phyloP scores from a whole-genome alignment of 2,888 invertebrate genomes.

The Ochropleura leucogaster region DNA sequence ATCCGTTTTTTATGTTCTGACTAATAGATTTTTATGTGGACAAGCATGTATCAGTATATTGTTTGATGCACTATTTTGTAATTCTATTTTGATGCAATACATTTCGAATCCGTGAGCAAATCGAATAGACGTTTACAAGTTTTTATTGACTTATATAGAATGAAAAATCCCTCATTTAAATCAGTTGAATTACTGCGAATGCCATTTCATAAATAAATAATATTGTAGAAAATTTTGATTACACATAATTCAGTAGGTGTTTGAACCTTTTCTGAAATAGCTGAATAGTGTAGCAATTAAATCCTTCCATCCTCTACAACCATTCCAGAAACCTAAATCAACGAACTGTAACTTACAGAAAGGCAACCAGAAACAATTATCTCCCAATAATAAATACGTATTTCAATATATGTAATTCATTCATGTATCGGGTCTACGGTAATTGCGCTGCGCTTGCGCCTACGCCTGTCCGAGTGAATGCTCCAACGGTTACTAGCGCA shows the following conservation, averaged over 20 bases:
- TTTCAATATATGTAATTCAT: slow-evolving; percentile 59
- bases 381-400: slow-evolving; percentile 32
- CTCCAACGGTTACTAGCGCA: slow-evolving; percentile 73
- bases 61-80: slow-evolving; percentile 2
- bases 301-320: no score
- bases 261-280: no score
- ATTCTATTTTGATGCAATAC: no score
- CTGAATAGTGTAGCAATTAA: no score
- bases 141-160: neutral
- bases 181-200: neutral
- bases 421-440: slow-evolving; percentile 62
- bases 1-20: slow-evolving; percentile 74
- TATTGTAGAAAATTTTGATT: neutral
- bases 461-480: slow-evolving; percentile 65
- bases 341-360: slow-evolving; percentile 9
- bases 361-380: slow-evolving; percentile 30
- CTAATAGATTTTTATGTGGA: slow-evolving; percentile 76
- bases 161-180: no score
- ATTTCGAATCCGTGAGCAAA: neutral
- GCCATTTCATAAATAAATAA: neutral
- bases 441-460: slow-evolving; percentile 60
- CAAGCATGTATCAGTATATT: slow-evolving; percentile 27
- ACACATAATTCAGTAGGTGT: neutral
- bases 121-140: neutral
- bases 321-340: no score